Evolutionary conservation across 2,888 invertebrate species (phyloP), one percentile per base, ranked within the genome.

Genomic region (Scrobipalpa costella): DNA sequence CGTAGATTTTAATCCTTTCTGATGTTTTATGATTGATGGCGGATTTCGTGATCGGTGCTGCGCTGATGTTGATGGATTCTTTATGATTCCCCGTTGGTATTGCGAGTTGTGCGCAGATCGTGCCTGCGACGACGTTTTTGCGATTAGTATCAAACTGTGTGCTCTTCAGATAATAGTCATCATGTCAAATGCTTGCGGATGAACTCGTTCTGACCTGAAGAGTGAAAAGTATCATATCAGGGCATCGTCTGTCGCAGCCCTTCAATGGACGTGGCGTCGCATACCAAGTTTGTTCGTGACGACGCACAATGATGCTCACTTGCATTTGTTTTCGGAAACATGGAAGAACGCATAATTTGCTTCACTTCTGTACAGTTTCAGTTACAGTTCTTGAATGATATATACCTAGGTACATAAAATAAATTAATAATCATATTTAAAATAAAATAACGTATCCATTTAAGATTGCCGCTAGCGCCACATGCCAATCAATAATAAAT

Each of bases 1-100:
- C 90, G 90, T 90, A 88, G 89, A 91, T 91, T 90, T 90, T 91
- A 91, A 91, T 91, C 91, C 91, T 90, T 91, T 90, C 86, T 88
- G 90, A 91, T 90, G 90, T 89, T 89, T 55, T 90, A 86, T 91
- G 91, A 91, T 91, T 90, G 91, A 91, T 91, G 91, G 84, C 85
- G 89, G 90, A 90, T 90, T 90, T 86, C 77, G 87, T 80, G 88
- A 86, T 89, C 86, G 86, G 79, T 76, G 81, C 80, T 85, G 84
- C 79, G 82, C 78, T 86, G 83, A 84, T 85, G 86, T 86, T 90
- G 90, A 90, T 90, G 85, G 88, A 88, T 88, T 86, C 89, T 83
- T 84, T 82, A 79, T 85, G 85, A 86, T 83, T 84, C 81, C 78
- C 76, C 69, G 72, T 71, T 73, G 75, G 67, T 66, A 67, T 66